Base-by-base conservation (phyloP, 2,113 vertebrate genomes). In the Heterotis niloticus region DNA sequence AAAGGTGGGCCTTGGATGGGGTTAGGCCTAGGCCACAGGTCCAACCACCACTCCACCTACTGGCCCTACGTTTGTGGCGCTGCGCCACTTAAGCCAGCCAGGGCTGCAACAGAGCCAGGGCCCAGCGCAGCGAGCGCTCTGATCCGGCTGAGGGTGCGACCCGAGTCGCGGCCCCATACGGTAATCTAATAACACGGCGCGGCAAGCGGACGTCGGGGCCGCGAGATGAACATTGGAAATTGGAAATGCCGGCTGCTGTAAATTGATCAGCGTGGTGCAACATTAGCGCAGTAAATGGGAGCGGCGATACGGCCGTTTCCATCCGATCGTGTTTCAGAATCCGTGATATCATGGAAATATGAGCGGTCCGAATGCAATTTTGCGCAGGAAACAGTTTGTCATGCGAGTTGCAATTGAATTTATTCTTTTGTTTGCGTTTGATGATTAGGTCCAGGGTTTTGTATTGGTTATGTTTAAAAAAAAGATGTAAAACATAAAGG, bases 181-280 rank as follows among this genome's bases (percentile, higher is more conserved):
- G 79, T 77, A 77, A 81, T 77, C 57, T 81, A 77, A 77, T 70
- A 81, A 64, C 75, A 77, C 65, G 64, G 77, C 69, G 80, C 59
- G 75, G 18, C 80, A 77, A 77, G 67, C 80, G 72, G 80, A 81
- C 80, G 77, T 77, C 72, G n/a, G 72, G 72, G 57, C 26, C 24
- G 44, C 62, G 80, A 68, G 69, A 77, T 71, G 75, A 34, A 72
- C 80, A 65, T 70, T 81, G 64, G 76, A 81, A 72, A 71, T 77
- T 72, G 75, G 75, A 81, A 81, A 72, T 70, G 59, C 68, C 52
- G 77, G 75, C 75, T 74, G 57, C 71, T 74, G 71, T 81, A 81
- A 81, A 81, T 81, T 72, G 80, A 77, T 81, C 75, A 68, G 56
- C 72, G 75, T 71, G 67, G 24, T 29, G 75, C 69, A 81, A 81